A percentile compares a stretch with the other conserved stretches of the same genome.
These are phyloP conservation scores for Philaethria dido DNA, from an alignment of 2,888 invertebrate genomes.

Conservation along the genomic window DNA sequence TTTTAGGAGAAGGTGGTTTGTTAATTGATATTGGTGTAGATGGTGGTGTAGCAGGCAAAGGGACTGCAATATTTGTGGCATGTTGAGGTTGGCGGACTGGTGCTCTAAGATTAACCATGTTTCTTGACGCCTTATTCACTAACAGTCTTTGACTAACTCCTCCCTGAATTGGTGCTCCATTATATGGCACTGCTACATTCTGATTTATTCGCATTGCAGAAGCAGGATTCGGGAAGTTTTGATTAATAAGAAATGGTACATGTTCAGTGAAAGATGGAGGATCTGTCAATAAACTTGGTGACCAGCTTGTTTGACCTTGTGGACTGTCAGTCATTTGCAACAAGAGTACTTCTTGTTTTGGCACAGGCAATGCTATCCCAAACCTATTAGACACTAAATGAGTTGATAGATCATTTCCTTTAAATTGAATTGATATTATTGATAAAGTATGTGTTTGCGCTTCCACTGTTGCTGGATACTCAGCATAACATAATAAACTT, in stretches of 20 bases:
- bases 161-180: conserved; percentile 63
- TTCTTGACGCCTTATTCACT: conserved; percentile 65
- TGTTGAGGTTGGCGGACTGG: conserved; percentile 68
- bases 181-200: conserved; percentile 63
- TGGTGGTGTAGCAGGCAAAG: conserved; percentile 46
- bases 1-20: conserved; percentile 67
- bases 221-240: conserved; percentile 76
- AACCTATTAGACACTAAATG: conserved; percentile 72
- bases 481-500: conserved; percentile 71
- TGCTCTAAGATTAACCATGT: conserved; percentile 64
- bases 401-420: conserved; percentile 76
- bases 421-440: conserved; percentile 75
- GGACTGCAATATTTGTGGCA: conserved; percentile 39
- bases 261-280: conserved; percentile 64
- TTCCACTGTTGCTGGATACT: conserved; percentile 66
- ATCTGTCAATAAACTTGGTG: conserved; percentile 58
- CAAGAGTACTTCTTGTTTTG: conserved; percentile 75
- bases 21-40: conserved; percentile 44
- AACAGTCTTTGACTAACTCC: conserved; percentile 66
- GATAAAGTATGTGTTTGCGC: conserved; percentile 67
- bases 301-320: conserved; percentile 58
- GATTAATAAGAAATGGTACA: conserved; percentile 72
- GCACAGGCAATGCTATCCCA: conserved; percentile 71
- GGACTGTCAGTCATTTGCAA: conserved; percentile 59
- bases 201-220: conserved; percentile 73